A percentile compares a stretch with the other conserved stretches of the same genome.
phyloP scores from a whole-genome alignment of 2,888 invertebrate genomes.

The Aphelenchoides bicaudatus region DNA sequence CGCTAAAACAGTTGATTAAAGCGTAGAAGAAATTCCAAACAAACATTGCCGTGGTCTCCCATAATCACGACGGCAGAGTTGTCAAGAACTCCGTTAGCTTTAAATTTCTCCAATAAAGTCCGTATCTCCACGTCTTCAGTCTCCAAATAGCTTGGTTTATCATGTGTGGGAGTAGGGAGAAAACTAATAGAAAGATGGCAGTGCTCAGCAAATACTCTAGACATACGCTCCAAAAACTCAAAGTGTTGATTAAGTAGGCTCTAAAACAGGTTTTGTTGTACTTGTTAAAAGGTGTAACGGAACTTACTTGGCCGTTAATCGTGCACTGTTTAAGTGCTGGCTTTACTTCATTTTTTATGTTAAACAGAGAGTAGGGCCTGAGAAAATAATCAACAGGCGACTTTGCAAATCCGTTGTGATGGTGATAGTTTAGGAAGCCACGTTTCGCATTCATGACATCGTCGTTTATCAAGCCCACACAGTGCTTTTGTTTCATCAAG shows the following conservation, averaged over 20 bases:
- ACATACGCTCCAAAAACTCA: conserved; percentile 55
- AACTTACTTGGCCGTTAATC: conserved; percentile 29
- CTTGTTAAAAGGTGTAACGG: background rate
- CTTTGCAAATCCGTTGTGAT: conserved; percentile 57
- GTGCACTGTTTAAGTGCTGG: conserved; percentile 29
- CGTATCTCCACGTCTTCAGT: conserved; percentile 26
- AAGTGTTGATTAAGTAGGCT: conserved; percentile 35
- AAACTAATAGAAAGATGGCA: conserved; percentile 62
- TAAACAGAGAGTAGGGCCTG: conserved; percentile 54
- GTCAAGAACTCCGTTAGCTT: conserved; percentile 34
- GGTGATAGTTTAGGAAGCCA: conserved; percentile 43
- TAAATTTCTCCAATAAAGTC: conserved; percentile 29
- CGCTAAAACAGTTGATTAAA: too few species aligned
- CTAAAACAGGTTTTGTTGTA: conserved; percentile 15
- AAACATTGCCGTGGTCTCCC: conserved; percentile 64
- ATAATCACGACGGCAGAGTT: conserved; percentile 51
- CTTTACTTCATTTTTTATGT: conserved; percentile 24
- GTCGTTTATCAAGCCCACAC: conserved; percentile 48
- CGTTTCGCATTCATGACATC: conserved; percentile 38
- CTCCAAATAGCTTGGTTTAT: conserved; percentile 56
- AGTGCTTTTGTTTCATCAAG: conserved; percentile 40
- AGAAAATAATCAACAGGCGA: conserved; percentile 62
- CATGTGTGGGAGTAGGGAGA: conserved; percentile 61
- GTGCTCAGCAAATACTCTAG: conserved; percentile 52
- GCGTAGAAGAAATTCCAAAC: too few species aligned